Base-by-base conservation (phyloP, 2,113 vertebrate species). In the Ptychochromis oligacanthus region DNA sequence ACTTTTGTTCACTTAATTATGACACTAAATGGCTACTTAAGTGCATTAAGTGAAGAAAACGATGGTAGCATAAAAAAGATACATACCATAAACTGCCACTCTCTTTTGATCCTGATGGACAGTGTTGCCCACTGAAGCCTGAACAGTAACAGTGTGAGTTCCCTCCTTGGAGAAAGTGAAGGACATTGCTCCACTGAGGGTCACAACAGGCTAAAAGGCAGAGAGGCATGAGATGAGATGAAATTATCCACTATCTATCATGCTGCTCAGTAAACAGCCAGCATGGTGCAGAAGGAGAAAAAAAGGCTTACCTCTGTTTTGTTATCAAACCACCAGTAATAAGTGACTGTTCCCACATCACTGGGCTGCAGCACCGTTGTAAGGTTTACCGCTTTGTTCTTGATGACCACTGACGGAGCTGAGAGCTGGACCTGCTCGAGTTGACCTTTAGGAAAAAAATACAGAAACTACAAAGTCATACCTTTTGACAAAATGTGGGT, bases 241-340 rank as follows among this genome's bases (percentile, higher is more conserved):
- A 26, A 36, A 64, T 18, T 26, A 20, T 58, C 31, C 15, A 49
- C 56, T 13, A 70, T 55, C 36, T 18, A 7, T 57, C 70, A n/a
- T 12, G 57, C 36, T 28, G 24, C 31, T 75, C 38, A 24, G 14
- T 38, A 28, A 70, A 75, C 0, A 26, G 46, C 8, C 17, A 8
- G 18, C 43, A 38, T 36, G 34, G 26, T 3, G 22, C 11, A 43
- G n/a, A 43, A 61, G 9, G 10, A 67, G 55, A 74, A 75, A 77
- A 24, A 2, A 13, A 67, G 17, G 12, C 82, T 87, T 64, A 97
- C 98, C 97, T 99, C 97, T 0, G 97, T 97, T 93, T 97, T 98
- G 93, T 99, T 98, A 22, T 97, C 97, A 75, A 98, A 96, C 98
- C 98, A 99, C 98, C 98, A 99, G 91, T 97, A 95, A 2, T 97